Percentiles rank a stretch among this genome's conserved stretches.
phyloP scores from a whole-genome alignment of 2,113 vertebrate species.

The Myodes glareolus region DNA sequence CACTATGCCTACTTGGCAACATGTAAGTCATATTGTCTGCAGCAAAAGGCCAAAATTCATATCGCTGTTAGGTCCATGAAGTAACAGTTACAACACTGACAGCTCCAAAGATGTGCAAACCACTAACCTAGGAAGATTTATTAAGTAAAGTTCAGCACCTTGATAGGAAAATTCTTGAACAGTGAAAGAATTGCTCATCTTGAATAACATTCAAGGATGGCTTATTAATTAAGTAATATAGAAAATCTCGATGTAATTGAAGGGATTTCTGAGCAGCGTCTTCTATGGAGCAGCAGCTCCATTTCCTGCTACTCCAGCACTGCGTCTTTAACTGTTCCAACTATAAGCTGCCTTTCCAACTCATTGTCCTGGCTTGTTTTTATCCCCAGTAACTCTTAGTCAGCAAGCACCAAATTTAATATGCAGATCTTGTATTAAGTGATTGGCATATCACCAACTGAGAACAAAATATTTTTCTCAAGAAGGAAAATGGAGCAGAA shows the following conservation, averaged over 20 bases:
- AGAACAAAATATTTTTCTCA: slow-evolving; percentile 50
- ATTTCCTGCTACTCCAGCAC: background rate
- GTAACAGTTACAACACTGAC: background rate
- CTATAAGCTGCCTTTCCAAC: slow-evolving; percentile 24
- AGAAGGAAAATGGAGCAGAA: slow-evolving; percentile 33
- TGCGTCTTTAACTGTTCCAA: background rate
- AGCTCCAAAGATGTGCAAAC: background rate
- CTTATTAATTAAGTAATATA: background rate
- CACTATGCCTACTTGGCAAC: background rate
- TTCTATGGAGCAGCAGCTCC: background rate
- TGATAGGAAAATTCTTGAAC: background rate
- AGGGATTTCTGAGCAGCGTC: background rate
- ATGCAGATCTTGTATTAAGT: slow-evolving; percentile 11
- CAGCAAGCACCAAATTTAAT: slow-evolving; percentile 23
- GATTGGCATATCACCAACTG: slow-evolving; percentile 25
- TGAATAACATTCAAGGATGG: background rate
- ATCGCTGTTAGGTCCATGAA: background rate
- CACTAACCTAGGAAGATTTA: background rate
- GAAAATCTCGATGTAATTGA: background rate
- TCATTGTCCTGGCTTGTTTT: background rate
- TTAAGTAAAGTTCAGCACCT: background rate
- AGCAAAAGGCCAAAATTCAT: background rate
- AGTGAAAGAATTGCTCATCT: background rate
- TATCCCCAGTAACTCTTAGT: background rate
- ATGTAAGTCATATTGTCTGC: background rate